Conservation (phyloP, 2,797 vertebrate genomes). For the Phoeniculus purpureus region DNA sequence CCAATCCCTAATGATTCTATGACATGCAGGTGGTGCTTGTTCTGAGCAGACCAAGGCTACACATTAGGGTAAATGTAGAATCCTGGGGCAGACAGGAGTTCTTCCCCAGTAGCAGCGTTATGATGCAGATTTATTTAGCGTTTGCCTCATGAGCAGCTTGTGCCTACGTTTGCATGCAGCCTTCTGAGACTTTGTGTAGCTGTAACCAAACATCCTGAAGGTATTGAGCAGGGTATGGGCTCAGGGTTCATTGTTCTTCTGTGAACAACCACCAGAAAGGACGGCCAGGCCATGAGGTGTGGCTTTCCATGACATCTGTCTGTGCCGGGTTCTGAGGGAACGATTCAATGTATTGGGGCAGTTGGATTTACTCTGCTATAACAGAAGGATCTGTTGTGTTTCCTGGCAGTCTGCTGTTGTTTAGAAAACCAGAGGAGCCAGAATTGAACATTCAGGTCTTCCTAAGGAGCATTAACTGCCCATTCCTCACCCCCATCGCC, state of each 20-base stretch:
- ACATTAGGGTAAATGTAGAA: background rate
- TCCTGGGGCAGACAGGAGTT: background rate
- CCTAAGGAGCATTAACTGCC: background rate
- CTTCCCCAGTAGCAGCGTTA: background rate
- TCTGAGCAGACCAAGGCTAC: background rate
- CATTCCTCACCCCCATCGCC: background rate
- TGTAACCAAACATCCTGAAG: background rate
- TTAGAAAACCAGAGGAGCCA: background rate
- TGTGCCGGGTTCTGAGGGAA: background rate
- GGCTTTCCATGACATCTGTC: background rate
- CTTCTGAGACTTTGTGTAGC: background rate
- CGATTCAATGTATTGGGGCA: background rate
- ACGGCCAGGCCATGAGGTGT: background rate
- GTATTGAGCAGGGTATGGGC: background rate
- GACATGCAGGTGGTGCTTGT: background rate
- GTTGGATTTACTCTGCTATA: background rate
- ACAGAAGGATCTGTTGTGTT: background rate
- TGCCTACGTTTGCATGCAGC: constrained; percentile 17
- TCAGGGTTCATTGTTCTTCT: background rate
- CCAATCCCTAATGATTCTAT: too few species aligned
- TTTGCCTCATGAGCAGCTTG: constrained; percentile 25
- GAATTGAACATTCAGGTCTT: background rate
- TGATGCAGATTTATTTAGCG: background rate
- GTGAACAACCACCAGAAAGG: background rate
- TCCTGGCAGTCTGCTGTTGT: background rate